Evolutionary conservation across 2,888 invertebrate species (phyloP).

Genomic region (Neocrepidodera transversa): DNA sequence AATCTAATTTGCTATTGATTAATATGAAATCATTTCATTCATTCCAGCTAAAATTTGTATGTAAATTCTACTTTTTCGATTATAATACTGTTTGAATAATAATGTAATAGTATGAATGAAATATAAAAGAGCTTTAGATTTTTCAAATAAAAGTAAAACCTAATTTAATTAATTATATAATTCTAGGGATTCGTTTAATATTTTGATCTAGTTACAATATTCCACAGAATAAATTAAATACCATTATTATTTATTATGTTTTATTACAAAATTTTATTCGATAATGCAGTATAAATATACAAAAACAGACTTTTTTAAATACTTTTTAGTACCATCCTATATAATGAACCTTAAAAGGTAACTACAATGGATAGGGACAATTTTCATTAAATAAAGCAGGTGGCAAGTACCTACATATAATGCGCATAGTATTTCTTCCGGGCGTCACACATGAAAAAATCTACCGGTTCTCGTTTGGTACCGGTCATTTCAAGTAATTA

Average conservation of each 20-base stretch:
- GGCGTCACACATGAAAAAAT: constrained; percentile 48
- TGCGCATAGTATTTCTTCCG: constrained; percentile 39
- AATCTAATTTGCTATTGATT: no score
- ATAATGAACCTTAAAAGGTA: no score
- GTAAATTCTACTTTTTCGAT: no score
- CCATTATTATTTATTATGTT: neutral
- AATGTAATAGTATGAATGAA: neutral
- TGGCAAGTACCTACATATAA: constrained; percentile 40
- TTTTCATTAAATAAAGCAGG: constrained; percentile 39
- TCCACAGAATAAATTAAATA: no score
- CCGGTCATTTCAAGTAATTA: constrained; percentile 42
- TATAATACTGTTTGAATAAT: no score
- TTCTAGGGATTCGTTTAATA: neutral
- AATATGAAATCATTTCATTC: no score
- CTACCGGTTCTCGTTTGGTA: constrained; percentile 42
- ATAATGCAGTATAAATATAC: neutral
- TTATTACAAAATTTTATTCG: neutral
- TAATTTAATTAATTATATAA: neutral
- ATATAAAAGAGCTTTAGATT: neutral
- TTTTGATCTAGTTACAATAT: neutral
- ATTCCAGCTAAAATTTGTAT: no score
- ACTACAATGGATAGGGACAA: constrained; percentile 6
- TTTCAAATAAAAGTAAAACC: neutral
- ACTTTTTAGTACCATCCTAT: no score
- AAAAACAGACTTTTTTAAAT: no score